Evolutionary conservation across 2,113 vertebrate species (phyloP).

Genomic region (Plecturocebus donacophilus): DNA sequence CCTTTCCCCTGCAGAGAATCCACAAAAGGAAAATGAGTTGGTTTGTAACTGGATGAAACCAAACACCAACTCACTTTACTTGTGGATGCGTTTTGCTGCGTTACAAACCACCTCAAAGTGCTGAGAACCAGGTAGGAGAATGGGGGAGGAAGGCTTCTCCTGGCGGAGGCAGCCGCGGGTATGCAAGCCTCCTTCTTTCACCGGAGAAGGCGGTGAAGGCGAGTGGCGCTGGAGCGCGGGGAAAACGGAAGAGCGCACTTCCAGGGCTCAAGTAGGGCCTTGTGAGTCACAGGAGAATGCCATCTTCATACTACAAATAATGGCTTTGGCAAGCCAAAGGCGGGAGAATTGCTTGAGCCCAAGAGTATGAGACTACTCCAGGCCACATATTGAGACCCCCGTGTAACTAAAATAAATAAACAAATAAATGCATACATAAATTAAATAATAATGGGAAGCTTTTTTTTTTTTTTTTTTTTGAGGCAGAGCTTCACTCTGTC

Average conservation of each 20-base stretch:
- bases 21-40: neutral
- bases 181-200: neutral
- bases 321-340: too few species aligned
- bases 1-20: neutral
- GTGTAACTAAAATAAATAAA: too few species aligned
- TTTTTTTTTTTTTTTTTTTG: neutral
- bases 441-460: neutral
- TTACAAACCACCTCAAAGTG: neutral
- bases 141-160: neutral
- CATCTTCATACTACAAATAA: too few species aligned
- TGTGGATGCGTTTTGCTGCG: neutral
- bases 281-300: too few species aligned
- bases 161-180: neutral
- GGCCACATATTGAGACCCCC: neutral
- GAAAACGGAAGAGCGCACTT: neutral
- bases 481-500: neutral
- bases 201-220: neutral
- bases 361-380: neutral
- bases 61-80: neutral
- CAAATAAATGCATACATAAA: too few species aligned
- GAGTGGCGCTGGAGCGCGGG: neutral
- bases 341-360: too few species aligned
- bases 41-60: slow-evolving; percentile 8
- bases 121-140: neutral
- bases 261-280: too few species aligned